phyloP scores from a whole-genome alignment of 2,797 vertebrate genomes.

The Dermochelys coriacea region DNA sequence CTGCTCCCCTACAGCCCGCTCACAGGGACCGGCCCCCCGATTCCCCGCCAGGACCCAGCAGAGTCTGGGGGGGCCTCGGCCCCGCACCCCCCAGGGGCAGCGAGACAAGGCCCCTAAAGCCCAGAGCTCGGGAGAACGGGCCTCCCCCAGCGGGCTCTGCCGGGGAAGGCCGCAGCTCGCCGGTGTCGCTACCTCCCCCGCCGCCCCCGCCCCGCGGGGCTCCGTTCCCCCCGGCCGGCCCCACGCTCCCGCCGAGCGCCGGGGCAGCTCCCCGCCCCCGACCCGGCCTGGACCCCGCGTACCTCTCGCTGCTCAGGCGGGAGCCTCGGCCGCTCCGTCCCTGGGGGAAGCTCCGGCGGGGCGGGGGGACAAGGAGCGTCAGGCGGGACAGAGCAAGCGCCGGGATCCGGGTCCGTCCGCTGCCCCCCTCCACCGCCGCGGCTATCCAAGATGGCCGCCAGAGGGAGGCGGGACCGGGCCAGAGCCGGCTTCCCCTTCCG shows the following conservation, averaged over 20 bases:
- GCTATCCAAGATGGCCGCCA: conserved; percentile 71
- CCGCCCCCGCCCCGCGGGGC: background rate
- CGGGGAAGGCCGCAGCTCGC: too few species aligned
- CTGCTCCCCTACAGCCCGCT: too few species aligned
- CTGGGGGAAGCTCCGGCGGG: background rate
- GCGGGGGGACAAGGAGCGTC: background rate
- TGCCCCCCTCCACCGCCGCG: background rate
- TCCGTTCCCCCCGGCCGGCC: too few species aligned
- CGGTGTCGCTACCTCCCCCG: background rate
- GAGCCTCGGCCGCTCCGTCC: conserved; percentile 5
- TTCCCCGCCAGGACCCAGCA: background rate
- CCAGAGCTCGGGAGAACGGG: background rate
- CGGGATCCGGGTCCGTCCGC: background rate
- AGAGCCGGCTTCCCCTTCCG: conserved; percentile 40
- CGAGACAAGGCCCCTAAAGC: too few species aligned
- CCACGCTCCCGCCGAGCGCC: background rate
- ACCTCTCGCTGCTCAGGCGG: conserved; percentile 49
- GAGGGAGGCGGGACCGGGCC: conserved; percentile 45
- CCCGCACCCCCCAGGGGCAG: background rate
- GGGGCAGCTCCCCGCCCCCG: background rate
- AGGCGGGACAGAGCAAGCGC: background rate
- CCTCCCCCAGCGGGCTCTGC: background rate
- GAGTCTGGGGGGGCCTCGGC: background rate
- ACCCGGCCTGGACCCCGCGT: background rate
- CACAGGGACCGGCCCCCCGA: background rate